Base-by-base conservation (phyloP, 2,888 invertebrate genomes). In the Dermolepida albohirtum region DNA sequence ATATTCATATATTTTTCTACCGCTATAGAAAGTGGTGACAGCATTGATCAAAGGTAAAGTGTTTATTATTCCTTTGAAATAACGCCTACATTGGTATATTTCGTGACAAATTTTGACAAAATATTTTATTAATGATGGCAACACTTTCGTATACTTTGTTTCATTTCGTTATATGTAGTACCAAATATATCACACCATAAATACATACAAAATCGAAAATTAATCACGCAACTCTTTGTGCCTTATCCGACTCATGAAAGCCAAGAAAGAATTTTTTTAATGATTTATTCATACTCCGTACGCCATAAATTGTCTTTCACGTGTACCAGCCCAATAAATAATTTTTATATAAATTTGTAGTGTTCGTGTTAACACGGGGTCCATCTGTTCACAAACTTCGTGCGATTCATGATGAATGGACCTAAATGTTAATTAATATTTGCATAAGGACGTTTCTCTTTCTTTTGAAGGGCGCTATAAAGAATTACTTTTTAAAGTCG, bases 151-250 rank as follows among this genome's bases (percentile, higher is more conserved):
- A 34, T 34, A 34, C 10, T 34, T 34, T 34, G 34, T 34, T 34
- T 34, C 34, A 34, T 34, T 34, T 34, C 34, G 6, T 34, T 34
- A 34, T 34, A 34, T 34, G 34, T 34, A 34, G 34, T 34, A 34
- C 34, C 34, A 34, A 34, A 34, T 34, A 34, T 34, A 7, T 6
- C 34, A 34, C 34, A 34, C 34, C 22, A 22, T 22, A 22, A 22
- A 22, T 22, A 22, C 22, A 22, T 22, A 22, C 22, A 22, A 22
- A 22, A 22, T 22, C 22, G 22, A 34, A 62, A 49, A 62, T 62
- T 62, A 62, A 62, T 62, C 59, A 62, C 34, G 47, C 34, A 16
- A 34, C 47, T 62, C 49, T n/a, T 62, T 62, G 59, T 62, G 47
- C 34, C 34, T 43, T 12, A 14, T 62, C 47, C 34, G 47, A 47